phyloP scores from a whole-genome alignment of 92 coral and sea anemone genomes.

The Phenganax stokvisi region DNA sequence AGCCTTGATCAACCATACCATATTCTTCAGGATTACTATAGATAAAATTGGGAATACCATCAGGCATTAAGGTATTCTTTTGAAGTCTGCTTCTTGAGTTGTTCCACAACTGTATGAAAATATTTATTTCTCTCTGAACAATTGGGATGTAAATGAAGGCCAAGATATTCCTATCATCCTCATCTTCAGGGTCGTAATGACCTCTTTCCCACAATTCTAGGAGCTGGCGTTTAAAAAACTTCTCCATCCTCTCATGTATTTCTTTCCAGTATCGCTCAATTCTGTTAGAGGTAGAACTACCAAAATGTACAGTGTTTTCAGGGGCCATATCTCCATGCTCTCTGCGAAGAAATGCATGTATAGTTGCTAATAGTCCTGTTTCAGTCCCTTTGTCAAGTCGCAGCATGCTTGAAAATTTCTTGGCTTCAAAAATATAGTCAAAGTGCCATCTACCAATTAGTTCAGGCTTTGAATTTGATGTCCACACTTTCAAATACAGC shows the following conservation, averaged over 20 bases:
- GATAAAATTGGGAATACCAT: slow-evolving; percentile 24
- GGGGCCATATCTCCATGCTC: slow-evolving; percentile 24
- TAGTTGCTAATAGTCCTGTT: background rate
- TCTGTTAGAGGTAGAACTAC: slow-evolving; percentile 14
- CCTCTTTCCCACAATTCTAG: slow-evolving; percentile 3
- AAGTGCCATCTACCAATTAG: slow-evolving; percentile 19
- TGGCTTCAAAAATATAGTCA: slow-evolving; percentile 5
- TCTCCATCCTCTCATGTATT: slow-evolving; percentile 5
- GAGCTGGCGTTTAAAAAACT: slow-evolving; percentile 16
- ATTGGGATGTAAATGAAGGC: slow-evolving; percentile 13
- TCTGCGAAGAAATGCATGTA: slow-evolving; percentile 11
- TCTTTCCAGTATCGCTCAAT: slow-evolving; percentile 15
- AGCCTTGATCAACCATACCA: slow-evolving; percentile 9
- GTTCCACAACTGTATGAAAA: slow-evolving; percentile 21
- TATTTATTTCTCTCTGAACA: slow-evolving; percentile 5
- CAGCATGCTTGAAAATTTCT: background rate
- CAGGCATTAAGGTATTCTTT: slow-evolving; percentile 19
- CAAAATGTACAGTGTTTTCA: slow-evolving; percentile 16
- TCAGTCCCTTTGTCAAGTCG: slow-evolving; percentile 12
- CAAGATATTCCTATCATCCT: slow-evolving; percentile 9
- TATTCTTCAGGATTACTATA: slow-evolving; percentile 11
- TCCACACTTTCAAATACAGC: slow-evolving; percentile 20
- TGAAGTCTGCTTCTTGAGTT: slow-evolving; percentile 15
- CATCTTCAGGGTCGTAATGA: slow-evolving; percentile 8
- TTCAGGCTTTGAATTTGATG: slow-evolving; percentile 7